Base-by-base conservation (phyloP, 2,113 vertebrate species). In the Sardina pilchardus region DNA sequence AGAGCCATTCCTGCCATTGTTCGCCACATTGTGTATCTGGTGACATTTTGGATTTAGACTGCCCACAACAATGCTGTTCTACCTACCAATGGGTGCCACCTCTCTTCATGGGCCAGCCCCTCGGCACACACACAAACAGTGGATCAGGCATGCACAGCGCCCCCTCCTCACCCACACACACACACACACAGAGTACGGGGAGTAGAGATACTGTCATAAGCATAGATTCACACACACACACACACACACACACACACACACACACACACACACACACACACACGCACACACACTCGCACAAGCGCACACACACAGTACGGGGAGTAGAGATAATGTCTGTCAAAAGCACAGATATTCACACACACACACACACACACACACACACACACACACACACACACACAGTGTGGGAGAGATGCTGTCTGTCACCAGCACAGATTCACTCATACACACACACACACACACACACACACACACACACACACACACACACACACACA, bases 31-130 rank as follows among this genome's bases (percentile, higher is more conserved):
- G 63, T 83, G 63, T 78, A 82, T 85, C 67, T 63, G 53, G 75
- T 86, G 81, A 84, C 82, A 86, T 75, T 87, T 21, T 24, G 82
- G 59, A 87, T 71, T 83, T 86, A 47, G 67, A 83, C 81, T 83
- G 53, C 78, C 50, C 50, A 86, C 86, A 84, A 84, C 87, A n/a
- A 48, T 85, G 84, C 53, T 85, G 71, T 26, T 53, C 56, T 85
- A 81, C 82, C 85, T 1, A 30, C 67, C 44, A 85, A 88, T 81
- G 85, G 87, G 85, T 88, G 86, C 44, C 83, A 84, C 81, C 42
- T 43, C 75, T 82, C 83, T 83, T 82, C 44, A 30, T 9, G 82
- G 14, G 16, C 81, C 34, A 47, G 16, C 71, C 56, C 56, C 44
- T 9, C 43, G 26, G 30, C 56, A 10, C 43, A 44, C 81, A 59